phyloP scores from a whole-genome alignment of 2,113 vertebrate genomes.

The Chrysochloris asiatica region DNA sequence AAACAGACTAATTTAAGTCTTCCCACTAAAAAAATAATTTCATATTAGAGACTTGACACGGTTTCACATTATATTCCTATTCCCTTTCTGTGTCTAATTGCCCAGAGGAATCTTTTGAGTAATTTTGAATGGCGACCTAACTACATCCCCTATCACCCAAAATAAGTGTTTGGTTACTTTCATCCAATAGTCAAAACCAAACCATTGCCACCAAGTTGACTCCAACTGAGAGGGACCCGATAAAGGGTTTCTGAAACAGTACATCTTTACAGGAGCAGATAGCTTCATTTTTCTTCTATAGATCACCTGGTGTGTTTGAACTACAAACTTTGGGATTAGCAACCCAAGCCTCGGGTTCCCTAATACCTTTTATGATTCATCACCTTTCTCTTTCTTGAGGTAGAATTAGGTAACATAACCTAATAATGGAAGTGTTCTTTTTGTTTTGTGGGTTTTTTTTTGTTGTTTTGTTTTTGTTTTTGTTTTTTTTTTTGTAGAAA shows the following conservation, averaged over 20 bases:
- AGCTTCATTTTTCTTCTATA: too few relatives aligned
- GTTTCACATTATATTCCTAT: neutral
- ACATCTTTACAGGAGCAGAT: too few relatives aligned
- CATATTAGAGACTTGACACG: neutral
- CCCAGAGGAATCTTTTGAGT: neutral
- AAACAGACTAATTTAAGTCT: neutral
- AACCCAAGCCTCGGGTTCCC: too few relatives aligned
- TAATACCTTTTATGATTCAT: neutral
- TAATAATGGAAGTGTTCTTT: too few relatives aligned
- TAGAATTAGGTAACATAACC: neutral
- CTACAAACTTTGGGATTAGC: too few relatives aligned
- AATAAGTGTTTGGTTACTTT: neutral
- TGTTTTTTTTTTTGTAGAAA: neutral
- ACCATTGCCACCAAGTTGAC: too few relatives aligned
- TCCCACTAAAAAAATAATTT: neutral
- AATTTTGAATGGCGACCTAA: neutral
- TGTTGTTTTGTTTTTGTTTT: too few relatives aligned
- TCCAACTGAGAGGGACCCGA: too few relatives aligned
- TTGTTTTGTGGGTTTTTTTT: neutral
- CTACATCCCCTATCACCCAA: neutral
- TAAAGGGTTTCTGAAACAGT: too few relatives aligned
- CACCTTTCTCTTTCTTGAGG: neutral
- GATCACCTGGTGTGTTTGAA: too few relatives aligned
- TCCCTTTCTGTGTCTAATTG: too few relatives aligned
- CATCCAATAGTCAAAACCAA: too few relatives aligned